A percentile compares a stretch with the other conserved stretches of the same genome.
These are phyloP conservation scores for Microtus agrestis DNA, from an alignment of 2,797 vertebrate species.

Conservation along the genomic window DNA sequence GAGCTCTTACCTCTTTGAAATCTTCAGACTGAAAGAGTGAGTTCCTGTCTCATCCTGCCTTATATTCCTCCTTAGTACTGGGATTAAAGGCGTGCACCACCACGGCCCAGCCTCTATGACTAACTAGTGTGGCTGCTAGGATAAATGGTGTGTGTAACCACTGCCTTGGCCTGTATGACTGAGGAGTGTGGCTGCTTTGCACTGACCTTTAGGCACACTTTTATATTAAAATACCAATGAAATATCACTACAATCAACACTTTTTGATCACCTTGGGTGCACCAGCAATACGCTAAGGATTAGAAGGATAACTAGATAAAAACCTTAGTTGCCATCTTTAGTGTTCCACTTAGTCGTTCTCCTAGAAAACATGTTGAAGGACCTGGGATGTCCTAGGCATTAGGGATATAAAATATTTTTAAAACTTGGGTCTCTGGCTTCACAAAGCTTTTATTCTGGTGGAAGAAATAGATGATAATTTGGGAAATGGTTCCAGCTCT, in stretches of 20 bases:
- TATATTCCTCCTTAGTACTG: too few relatives aligned
- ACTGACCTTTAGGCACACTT: too few relatives aligned
- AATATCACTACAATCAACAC: not conserved
- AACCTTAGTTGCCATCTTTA: not conserved
- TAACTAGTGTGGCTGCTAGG: too few relatives aligned
- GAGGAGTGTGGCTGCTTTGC: too few relatives aligned
- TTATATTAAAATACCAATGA: too few relatives aligned
- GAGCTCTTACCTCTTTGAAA: too few relatives aligned
- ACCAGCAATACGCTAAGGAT: not conserved
- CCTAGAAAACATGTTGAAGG: not conserved
- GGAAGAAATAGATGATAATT: not conserved
- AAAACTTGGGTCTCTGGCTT: not conserved
- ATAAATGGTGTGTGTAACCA: too few relatives aligned
- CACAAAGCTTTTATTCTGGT: constrained; percentile 32
- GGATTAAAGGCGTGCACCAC: too few relatives aligned
- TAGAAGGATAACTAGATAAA: not conserved
- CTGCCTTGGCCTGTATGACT: too few relatives aligned
- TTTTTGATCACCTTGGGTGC: not conserved
- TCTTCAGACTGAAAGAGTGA: too few relatives aligned
- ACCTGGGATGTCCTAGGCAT: not conserved
- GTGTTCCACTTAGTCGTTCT: not conserved
- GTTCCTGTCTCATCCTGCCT: too few relatives aligned
- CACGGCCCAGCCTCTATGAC: too few relatives aligned
- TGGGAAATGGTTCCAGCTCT: not conserved
- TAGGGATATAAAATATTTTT: not conserved